These are phyloP conservation scores for Sigmodon hispidus DNA, from an alignment of 2,113 vertebrate genomes.

Conservation along the genomic window DNA sequence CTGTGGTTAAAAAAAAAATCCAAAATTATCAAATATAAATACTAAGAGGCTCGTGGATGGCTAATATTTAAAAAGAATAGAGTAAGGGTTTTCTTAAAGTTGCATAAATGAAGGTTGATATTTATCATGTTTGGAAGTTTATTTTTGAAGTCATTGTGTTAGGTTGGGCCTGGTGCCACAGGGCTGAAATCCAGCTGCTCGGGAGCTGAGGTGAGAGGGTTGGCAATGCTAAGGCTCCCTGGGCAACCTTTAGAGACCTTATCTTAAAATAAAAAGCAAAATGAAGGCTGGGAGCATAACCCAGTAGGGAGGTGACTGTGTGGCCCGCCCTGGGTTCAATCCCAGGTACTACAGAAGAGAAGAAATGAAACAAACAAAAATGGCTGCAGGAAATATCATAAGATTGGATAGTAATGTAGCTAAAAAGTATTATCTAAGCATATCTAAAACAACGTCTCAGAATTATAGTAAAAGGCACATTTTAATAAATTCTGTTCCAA, in stretches of 20 bases:
- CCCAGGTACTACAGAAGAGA: background rate
- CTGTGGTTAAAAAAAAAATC: background rate
- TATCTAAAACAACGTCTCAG: background rate
- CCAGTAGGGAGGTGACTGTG: too few relatives aligned
- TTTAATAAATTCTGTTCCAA: constrained; percentile 13
- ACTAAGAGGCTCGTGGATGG: background rate
- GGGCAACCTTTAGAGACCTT: background rate
- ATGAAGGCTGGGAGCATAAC: background rate
- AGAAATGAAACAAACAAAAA: background rate
- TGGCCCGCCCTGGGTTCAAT: background rate
- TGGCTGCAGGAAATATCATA: background rate
- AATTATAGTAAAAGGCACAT: background rate
- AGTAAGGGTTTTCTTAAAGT: constrained; percentile 18
- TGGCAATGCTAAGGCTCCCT: background rate
- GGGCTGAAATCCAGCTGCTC: background rate
- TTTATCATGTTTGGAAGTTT: background rate
- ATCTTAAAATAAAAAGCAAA: background rate
- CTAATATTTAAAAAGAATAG: background rate
- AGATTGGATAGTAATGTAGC: background rate
- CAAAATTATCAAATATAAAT: constrained; percentile 53
- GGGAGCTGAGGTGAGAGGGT: background rate
- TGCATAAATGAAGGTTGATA: background rate
- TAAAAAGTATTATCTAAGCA: background rate
- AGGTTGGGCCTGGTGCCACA: background rate
- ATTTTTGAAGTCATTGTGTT: background rate